Evolutionary conservation across 1,140 invertebrate genomes (phyloP), one percentile per base, ranked within the genome.

Genomic region (Aplysia californica): DNA sequence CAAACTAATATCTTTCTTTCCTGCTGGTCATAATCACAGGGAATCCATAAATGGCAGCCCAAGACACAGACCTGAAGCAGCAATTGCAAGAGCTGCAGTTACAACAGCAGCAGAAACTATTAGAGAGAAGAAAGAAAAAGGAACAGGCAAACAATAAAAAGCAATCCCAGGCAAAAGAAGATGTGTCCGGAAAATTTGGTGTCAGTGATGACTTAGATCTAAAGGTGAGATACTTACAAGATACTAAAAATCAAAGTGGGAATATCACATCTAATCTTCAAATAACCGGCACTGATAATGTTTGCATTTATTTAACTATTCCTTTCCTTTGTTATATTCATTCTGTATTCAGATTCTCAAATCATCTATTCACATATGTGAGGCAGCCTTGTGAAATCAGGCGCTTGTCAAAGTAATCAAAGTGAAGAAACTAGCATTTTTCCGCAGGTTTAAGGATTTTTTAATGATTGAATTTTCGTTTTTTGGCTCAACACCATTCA

Each of bases 31-130:
- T 50, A 50, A 50, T n/a, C 44, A 50, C n/a, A n/a, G n/a, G n/a
- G n/a, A 50, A n/a, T 50, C n/a, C 44, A 50, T 15, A 50, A 41
- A 71, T 76, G 75, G 55, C 69, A n/a, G 70, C 10, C 15, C 31
- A 71, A 29, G 55, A 71, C 15, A 55, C 56, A 29, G 55, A 71
- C 23, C 58, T 73, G 3, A 61, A 64, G 58, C 29, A 64, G 41
- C 71, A 73, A 36, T 73, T 73, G 29, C 56, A 33, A 1, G 26
- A 4, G 10, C 36, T 73, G 20, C 71, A 73, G 56, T 56, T 15
- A 3, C 71, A 73, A 29, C 71, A 73, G 36, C 56, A 73, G 36
- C 56, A 64, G 38, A 75, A 67, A 36, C 73, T 67, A 18, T 26
- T 75, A 26, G 44, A 75, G 31, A 66, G 73, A 67, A 39, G 73